Base-by-base conservation (phyloP, 2,888 invertebrate genomes). In the Emmelina monodactyla region DNA sequence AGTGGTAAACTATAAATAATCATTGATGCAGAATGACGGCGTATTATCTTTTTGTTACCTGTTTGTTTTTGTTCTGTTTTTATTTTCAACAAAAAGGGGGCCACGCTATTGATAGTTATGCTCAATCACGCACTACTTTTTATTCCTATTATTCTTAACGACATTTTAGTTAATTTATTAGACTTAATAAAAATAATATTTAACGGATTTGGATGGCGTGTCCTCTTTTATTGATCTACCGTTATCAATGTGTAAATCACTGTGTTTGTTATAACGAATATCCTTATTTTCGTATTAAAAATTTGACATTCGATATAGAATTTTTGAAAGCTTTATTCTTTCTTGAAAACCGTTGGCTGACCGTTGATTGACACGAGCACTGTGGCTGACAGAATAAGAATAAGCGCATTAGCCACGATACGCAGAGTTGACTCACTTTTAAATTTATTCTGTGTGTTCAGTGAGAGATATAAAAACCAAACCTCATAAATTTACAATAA, bases 341-440 rank as follows among this genome's bases (percentile, higher is more conserved):
- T 58, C 58, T 51, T 53, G 60, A 58, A 59, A 63, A 65, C 66
- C 59, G 60, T 69, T 57, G 58, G 60, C 49, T 73, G 75, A 72
- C 70, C 71, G 64, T 68, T 72, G 73, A 73, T 62, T 75, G 76
- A 72, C 73, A 63, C 49, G 50, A 4, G 6, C n/a, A 7, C n/a
- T 11, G 25, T 10, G 11, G 25, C 11, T 25, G 25, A 25, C 25
- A 25, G 25, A 25, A 25, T 25, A 25, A n/a, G n/a, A n/a, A n/a
- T n/a, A n/a, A n/a, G n/a, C n/a, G n/a, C n/a, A n/a, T n/a, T n/a
- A n/a, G n/a, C n/a, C n/a, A n/a, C n/a, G n/a, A 38, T 45, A 47
- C 49, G 48, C 41, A 44, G 40, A n/a, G n/a, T n/a, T n/a, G n/a
- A n/a, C n/a, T n/a, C n/a, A n/a, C n/a, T n/a, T n/a, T n/a, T n/a